Evolutionary conservation across 2,113 vertebrate genomes (phyloP).

Genomic region (Antechinus stuartii): DNA sequence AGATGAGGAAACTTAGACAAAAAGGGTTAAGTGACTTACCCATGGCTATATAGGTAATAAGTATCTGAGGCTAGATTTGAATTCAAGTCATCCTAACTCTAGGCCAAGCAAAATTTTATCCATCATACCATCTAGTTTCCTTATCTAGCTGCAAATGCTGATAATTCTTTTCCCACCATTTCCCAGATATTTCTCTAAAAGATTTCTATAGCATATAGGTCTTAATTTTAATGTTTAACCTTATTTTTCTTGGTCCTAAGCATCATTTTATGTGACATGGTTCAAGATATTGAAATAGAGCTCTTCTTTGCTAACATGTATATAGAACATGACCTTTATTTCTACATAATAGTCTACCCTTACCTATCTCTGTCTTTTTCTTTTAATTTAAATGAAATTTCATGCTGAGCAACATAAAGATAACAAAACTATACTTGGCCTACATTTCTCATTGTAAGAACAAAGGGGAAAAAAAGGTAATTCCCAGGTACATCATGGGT

Average conservation of each 20-base stretch:
- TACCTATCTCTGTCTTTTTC: too few relatives aligned
- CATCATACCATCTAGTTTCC: too few relatives aligned
- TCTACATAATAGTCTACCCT: neutral
- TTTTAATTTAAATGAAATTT: neutral
- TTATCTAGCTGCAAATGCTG: neutral
- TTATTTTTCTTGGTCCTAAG: neutral
- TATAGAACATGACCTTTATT: neutral
- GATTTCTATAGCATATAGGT: neutral
- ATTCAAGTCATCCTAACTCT: too few relatives aligned
- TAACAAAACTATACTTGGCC: neutral
- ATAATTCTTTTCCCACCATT: neutral
- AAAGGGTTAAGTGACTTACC: too few relatives aligned
- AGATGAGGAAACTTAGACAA: too few relatives aligned
- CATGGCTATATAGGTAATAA: too few relatives aligned
- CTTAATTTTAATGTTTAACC: neutral
- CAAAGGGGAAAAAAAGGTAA: neutral
- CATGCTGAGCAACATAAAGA: neutral
- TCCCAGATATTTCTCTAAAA: neutral
- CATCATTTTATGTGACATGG: neutral
- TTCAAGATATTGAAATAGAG: neutral
- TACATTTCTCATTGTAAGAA: neutral
- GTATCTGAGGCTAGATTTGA: too few relatives aligned
- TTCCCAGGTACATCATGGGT: neutral
- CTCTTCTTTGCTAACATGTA: neutral
- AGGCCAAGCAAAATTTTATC: too few relatives aligned